A percentile compares a stretch with the other conserved stretches of the same genome.
phyloP scores from a whole-genome alignment of 2,113 vertebrate species.

The Catharus minimus region DNA sequence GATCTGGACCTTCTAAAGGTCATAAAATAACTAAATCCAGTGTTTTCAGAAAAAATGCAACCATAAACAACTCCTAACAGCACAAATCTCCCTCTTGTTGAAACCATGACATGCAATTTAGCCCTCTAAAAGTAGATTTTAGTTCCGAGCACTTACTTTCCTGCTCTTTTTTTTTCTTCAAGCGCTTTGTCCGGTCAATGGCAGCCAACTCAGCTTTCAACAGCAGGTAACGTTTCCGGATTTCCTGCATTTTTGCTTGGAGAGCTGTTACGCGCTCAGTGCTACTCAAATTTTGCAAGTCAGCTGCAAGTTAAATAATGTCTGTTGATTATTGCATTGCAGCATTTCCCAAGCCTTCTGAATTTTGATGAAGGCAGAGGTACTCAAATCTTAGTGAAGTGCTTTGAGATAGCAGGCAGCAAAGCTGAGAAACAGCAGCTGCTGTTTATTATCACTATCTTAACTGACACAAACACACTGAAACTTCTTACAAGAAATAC shows the following conservation, averaged over 20 bases:
- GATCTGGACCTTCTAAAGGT: background rate
- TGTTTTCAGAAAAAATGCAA: background rate
- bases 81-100: background rate
- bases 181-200: constrained; percentile 90
- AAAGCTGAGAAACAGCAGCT: background rate
- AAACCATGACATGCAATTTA: background rate
- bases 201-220: constrained; percentile 97
- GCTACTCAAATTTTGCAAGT: constrained; percentile 92
- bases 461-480: background rate
- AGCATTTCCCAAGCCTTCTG: background rate
- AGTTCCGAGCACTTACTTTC: constrained; percentile 86
- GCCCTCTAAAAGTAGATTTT: background rate
- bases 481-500: background rate
- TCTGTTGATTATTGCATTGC: constrained; percentile 6
- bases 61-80: background rate
- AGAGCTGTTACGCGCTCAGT: constrained; percentile 90
- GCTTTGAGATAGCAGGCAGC: background rate
- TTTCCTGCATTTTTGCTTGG: constrained; percentile 95
- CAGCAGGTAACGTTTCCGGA: constrained; percentile 92
- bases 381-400: background rate
- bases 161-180: constrained; percentile 91
- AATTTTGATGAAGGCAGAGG: background rate
- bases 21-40: background rate
- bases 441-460: background rate
- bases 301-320: constrained; percentile 75